Base-by-base conservation (phyloP, 2,888 invertebrate genomes). In the Dinocampus coccinellae region DNA sequence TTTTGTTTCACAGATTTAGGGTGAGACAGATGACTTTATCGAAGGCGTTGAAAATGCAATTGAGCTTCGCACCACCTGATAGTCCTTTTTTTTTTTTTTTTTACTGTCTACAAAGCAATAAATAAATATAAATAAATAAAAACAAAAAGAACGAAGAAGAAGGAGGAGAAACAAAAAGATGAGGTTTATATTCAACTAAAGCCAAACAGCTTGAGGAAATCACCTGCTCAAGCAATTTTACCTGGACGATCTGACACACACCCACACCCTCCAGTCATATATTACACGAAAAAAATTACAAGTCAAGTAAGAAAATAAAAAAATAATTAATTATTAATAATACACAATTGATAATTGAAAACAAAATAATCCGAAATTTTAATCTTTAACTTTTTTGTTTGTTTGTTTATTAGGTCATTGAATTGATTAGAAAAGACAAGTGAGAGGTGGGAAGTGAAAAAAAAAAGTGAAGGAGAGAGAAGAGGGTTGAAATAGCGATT, bases 221-320 rank as follows among this genome's bases (percentile, higher is more conserved):
- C 79, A 80, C 79, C 79, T 80, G 79, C 79, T 70, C 64, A 26
- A 7, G 34, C 61, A 68, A 68, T 57, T 58, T 70, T 22, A 26
- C 20, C 55, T 36, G 64, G 29, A 34, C 16, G 42, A n/a, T n/a
- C 34, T 22, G 39, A 13, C 34, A n/a, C 16, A 58, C 55, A 55
- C 33, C 47, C 34, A 60, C 62, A 36, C 39, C 62, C 42, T 75
- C 70, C 69, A 75, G 66, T 75, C 58, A 67, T 24, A 11, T n/a
- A 58, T 47, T 47, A 47, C 20, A 16, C 47, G 16, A 47, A 47
- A 16, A 16, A 16, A 47, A 20, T 7, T 13, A 42, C 42, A 4
- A 4, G 13, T 42, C 16, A 42, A 29, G 3, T 4, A 29, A n/a
- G n/a, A n/a, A n/a, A n/a, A n/a, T n/a, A n/a, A n/a, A n/a, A n/a